Percentiles rank a stretch among this genome's conserved stretches.
These are phyloP conservation scores for Nesogale talazaci DNA, from an alignment of 2,113 vertebrate species.

Conservation along the genomic window DNA sequence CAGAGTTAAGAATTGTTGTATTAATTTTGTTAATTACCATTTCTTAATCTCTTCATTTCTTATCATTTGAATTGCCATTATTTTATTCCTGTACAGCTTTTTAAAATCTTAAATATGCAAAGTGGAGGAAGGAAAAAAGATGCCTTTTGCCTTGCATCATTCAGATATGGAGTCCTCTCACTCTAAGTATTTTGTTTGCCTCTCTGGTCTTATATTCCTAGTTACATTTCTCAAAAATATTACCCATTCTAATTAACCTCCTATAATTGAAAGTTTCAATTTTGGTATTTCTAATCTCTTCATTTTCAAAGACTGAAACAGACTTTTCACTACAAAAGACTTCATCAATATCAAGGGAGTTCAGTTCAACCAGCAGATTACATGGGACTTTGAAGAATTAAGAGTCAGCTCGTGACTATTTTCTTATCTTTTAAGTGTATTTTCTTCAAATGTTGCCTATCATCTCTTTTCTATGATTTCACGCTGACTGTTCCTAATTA, in stretches of 20 bases:
- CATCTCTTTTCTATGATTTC: constrained; percentile 59
- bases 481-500: constrained; percentile 62
- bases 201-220: constrained; percentile 30
- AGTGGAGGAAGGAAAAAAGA: background rate
- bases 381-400: constrained; percentile 60
- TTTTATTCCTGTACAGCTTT: no score
- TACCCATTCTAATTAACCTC: constrained; percentile 39
- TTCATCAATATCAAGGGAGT: constrained; percentile 42
- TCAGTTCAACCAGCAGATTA: constrained; percentile 36
- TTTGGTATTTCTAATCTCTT: constrained; percentile 58
- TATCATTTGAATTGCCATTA: no score
- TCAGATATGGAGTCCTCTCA: background rate
- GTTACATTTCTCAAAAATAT: constrained; percentile 27
- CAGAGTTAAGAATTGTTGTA: no score
- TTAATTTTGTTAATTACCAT: no score
- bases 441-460: constrained; percentile 17
- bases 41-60: no score
- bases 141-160: background rate
- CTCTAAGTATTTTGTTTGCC: constrained; percentile 69
- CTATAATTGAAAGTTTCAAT: constrained; percentile 40
- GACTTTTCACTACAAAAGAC: constrained; percentile 63
- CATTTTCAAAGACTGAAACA: constrained; percentile 73
- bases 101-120: constrained; percentile 62
- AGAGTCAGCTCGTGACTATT: background rate
- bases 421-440: constrained; percentile 58